Percentiles rank a stretch among this genome's conserved stretches.
These are phyloP conservation scores for Hemicentrotus pulcherrimus DNA, from an alignment of 35 echinoderm and acorn worm species.

Conservation along the genomic window DNA sequence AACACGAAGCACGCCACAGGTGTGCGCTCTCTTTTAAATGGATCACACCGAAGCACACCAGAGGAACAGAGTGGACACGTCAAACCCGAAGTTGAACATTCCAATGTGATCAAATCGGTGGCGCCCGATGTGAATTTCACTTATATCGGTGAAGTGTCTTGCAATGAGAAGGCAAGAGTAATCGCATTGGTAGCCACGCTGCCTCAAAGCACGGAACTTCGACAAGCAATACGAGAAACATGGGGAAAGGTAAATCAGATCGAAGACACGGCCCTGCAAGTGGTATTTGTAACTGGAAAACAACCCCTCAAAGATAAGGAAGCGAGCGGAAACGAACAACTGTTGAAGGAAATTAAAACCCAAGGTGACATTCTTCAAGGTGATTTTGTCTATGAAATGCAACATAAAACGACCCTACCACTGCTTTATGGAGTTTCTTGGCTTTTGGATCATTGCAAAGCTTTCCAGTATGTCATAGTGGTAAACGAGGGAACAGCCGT, in stretches of 20 bases:
- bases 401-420: not conserved
- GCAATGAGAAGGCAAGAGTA: not conserved
- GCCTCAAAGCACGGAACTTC: not conserved
- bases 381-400: not conserved
- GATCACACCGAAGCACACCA: not conserved
- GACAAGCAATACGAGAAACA: constrained; percentile 31
- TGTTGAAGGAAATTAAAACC: not conserved
- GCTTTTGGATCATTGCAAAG: not conserved
- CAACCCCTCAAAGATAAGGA: not conserved
- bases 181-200: not conserved
- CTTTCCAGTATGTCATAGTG: constrained; percentile 11
- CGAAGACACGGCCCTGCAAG: not conserved
- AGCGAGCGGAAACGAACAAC: not conserved
- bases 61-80: not conserved
- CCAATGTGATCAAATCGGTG: not conserved
- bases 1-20: too few species aligned
- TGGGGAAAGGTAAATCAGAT: not conserved
- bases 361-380: not conserved
- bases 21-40: not conserved
- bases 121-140: not conserved
- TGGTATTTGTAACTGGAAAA: constrained; percentile 15
- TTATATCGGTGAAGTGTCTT: not conserved
- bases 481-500: not conserved
- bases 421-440: not conserved
- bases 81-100: not conserved